Evolutionary conservation across 2,113 vertebrate species (phyloP), one percentile per base, ranked within the genome.

Genomic region (Pelusios castaneus): DNA sequence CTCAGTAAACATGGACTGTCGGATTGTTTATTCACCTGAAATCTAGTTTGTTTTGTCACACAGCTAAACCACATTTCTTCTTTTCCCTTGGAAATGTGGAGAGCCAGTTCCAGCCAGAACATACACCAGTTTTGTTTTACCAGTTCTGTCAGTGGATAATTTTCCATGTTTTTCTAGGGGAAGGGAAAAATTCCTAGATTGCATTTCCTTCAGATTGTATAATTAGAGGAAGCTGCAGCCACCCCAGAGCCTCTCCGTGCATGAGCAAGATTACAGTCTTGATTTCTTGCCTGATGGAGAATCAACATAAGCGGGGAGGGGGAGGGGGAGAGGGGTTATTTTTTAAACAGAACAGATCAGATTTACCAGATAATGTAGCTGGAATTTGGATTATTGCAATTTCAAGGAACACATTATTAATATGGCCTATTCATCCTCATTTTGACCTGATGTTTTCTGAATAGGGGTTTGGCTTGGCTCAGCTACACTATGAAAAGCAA

Each of bases 81-180:
- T 80, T 85, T 75, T 45, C 87, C 80, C 70, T 5, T 3, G 4
- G 78, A 85, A 77, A 87, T 73, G 34, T 67, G 51, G 58, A 24
- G 87, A 91, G 67, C 67, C 63, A 88, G 73, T 94, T 95, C 89
- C 91, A 94, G 78, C 29, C 3, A 88, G 75, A 10, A 63, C 82
- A 94, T 92, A 82, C 0, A 3, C 55, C 88, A 93, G 41, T 8
- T 38, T 73, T 84, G 43, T 90, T 79, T 81, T 82, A 76, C 85
- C 93, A 94, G 92, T 82, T 89, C 79, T 67, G 34, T 21, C 21
- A 17, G 63, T n/a, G 34, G 34, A 67, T 67, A 67, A 67, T 67
- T 67, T 67, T 10, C 63, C 34, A 67, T 80, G 86, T 75, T 94
- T 93, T 88, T 85, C 60, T 60, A 43, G n/a, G 85, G 49, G 47